Evolutionary conservation across 2,888 invertebrate species (phyloP), one percentile per base, ranked within the genome.

Genomic region (Mythimna lalbum): DNA sequence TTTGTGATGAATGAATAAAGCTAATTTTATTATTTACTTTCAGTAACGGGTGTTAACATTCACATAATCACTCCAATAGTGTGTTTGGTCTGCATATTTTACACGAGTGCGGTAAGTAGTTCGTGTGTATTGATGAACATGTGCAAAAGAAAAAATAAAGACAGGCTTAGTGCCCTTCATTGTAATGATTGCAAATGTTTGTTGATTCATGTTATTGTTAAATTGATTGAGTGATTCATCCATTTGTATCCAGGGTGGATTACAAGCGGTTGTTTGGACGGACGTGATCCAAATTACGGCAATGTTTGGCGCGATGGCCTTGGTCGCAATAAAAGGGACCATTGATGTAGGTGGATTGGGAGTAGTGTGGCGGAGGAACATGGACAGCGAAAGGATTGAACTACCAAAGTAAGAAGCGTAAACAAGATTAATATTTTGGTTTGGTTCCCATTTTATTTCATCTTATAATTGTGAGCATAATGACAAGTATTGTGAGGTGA

Each of bases 21-120:
- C 2, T 39, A 19, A 52, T 19, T 59, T 47, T 0, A 3, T 47
- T 39, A 63, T 64, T 61, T 68, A 9, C 4, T 94, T 97, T 80
- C 94, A 98, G 98, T 98, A 31, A 98, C 98, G 76, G 98, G 98
- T 62, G 97, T 98, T 14, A 97, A 98, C 85, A 97, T 98, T 52
- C 98, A 98, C 91, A 94, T 98, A 50, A 97, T 98, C 23, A 98
- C 98, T 1, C 97, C 98, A 4, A 97, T 98, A 53, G 98, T 98
- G 3, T 98, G 98, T 90, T 92, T 97, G 83, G 98, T 98, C 82
- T 98, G 98, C 96, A 97, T 98, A 88, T 98, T 98, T 90, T 98
- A 98, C 88, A 98, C 98, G 1, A 97, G 98, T 83, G 96, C 98
- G 90, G 98, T 98, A 95, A 97, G 97, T 96, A 77, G 69, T 43